A percentile compares a stretch with the other conserved stretches of the same genome.
phyloP scores from a whole-genome alignment of 2,797 vertebrate genomes.

The Anolis apletophallus region DNA sequence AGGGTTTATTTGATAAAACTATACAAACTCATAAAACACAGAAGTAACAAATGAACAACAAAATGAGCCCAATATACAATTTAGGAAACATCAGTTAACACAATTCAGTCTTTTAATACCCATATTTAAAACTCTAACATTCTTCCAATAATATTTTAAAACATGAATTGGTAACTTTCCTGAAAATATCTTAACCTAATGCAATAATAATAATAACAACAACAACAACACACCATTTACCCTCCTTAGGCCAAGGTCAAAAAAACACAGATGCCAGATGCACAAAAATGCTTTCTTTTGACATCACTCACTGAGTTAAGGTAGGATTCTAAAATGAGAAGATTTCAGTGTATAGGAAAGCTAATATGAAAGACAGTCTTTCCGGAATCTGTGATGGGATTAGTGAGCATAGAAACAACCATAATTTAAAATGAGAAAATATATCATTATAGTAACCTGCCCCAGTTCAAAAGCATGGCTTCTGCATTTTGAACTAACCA shows the following conservation, averaged over 20 bases:
- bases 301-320: neutral
- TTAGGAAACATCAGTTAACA: neutral
- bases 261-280: neutral
- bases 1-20: neutral
- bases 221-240: neutral
- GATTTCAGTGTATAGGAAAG: neutral
- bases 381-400: neutral
- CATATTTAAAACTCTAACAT: neutral
- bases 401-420: neutral
- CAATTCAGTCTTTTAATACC: neutral
- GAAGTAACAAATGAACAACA: neutral
- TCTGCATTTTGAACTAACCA: neutral
- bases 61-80: neutral
- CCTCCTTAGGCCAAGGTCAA: neutral
- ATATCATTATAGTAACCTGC: neutral
- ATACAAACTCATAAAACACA: neutral
- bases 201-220: neutral
- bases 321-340: neutral
- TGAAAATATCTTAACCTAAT: neutral
- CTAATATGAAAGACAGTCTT: neutral
- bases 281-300: neutral
- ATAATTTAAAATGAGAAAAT: neutral
- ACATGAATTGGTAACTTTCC: neutral
- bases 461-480: neutral
- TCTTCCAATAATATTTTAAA: neutral